Percentiles rank a stretch among this genome's conserved stretches.
These are phyloP conservation scores for Lasioglossum oenotherae DNA, from an alignment of 2,888 invertebrate genomes.

Conservation along the genomic window DNA sequence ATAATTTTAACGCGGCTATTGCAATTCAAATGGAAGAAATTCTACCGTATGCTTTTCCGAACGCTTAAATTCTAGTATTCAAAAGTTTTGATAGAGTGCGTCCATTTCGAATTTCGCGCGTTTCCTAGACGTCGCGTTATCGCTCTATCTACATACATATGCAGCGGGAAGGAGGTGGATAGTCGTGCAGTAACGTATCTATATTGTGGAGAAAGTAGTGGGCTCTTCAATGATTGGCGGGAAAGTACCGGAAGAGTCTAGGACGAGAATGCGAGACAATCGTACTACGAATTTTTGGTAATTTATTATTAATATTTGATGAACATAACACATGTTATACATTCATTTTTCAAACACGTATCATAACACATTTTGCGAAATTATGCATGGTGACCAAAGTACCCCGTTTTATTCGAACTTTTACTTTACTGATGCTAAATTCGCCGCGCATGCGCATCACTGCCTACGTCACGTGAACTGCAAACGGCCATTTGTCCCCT, in stretches of 20 bases:
- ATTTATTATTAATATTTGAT: background rate
- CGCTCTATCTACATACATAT: background rate
- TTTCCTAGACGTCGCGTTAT: background rate
- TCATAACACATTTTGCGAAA: no score
- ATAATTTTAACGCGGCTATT: background rate
- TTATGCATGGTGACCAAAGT: no score
- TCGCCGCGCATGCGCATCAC: no score
- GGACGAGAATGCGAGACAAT: background rate
- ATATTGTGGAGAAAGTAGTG: background rate
- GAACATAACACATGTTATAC: background rate
- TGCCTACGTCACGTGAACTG: no score
- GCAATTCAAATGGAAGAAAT: background rate
- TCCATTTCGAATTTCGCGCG: background rate
- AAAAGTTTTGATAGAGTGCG: constrained; percentile 6
- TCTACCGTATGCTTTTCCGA: constrained; percentile 11
- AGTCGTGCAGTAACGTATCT: background rate
- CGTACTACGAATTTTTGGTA: background rate
- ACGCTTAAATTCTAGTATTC: constrained; percentile 27
- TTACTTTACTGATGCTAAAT: no score
- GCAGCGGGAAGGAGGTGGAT: no score
- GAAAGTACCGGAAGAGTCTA: background rate
- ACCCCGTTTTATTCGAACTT: no score
- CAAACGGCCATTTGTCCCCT: no score
- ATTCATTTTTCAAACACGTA: no score
- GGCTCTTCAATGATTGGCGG: background rate